Conservation (phyloP, 2,888 invertebrate species). For the Drosophila macrothrix region DNA sequence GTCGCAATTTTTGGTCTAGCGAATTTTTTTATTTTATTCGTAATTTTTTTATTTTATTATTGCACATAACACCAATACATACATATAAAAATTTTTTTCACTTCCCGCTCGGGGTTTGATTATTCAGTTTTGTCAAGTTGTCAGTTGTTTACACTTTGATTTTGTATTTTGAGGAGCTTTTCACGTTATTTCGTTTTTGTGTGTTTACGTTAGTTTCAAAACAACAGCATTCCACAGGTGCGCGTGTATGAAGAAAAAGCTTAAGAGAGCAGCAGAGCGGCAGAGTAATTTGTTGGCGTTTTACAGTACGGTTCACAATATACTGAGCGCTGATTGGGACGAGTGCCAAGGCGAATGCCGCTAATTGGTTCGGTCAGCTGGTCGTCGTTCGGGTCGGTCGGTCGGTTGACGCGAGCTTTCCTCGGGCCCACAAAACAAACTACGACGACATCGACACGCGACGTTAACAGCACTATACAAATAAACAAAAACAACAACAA, state of each 20-base stretch:
- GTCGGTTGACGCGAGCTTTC: slow-evolving; percentile 25
- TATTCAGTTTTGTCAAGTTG: neutral
- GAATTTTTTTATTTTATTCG: neutral
- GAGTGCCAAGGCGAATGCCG: slow-evolving; percentile 26
- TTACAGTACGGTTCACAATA: slow-evolving; percentile 67
- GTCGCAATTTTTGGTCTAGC: slow-evolving; percentile 36
- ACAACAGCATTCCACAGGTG: slow-evolving; percentile 63
- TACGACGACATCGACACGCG: slow-evolving; percentile 32
- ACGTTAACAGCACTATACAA: slow-evolving; percentile 36
- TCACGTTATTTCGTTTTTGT: slow-evolving; percentile 20
- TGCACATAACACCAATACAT: slow-evolving; percentile 15
- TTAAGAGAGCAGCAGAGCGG: slow-evolving; percentile 20
- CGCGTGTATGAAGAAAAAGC: slow-evolving; percentile 38
- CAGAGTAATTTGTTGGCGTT: slow-evolving; percentile 35
- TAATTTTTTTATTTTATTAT: neutral
- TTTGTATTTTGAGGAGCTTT: slow-evolving; percentile 27
- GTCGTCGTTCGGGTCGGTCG: slow-evolving; percentile 31
- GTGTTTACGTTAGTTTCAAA: slow-evolving; percentile 45
- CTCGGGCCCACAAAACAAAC: slow-evolving; percentile 5
- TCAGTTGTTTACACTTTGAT: slow-evolving; percentile 30
- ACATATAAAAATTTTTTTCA: slow-evolving; percentile 14
- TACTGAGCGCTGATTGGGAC: slow-evolving; percentile 55
- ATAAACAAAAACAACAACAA: slow-evolving; percentile 15
- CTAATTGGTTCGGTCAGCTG: slow-evolving; percentile 49
- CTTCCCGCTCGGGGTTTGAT: neutral